Conservation (phyloP, 2,113 vertebrate species). For the Saccopteryx bilineata region DNA sequence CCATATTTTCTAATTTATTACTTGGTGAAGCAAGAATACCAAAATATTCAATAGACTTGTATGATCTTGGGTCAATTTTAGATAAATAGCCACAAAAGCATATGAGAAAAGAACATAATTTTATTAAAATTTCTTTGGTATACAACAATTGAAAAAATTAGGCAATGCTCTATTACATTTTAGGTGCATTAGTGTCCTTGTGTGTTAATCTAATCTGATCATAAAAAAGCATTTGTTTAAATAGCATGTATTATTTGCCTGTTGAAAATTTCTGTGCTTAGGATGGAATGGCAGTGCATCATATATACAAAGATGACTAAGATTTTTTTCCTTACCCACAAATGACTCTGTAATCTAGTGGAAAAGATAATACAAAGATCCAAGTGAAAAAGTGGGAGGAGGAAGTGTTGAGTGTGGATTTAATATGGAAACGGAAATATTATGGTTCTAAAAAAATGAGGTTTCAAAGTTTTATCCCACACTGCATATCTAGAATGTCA, state of each 20-base stretch:
- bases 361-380: neutral
- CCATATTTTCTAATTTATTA: neutral
- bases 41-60: neutral
- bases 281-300: neutral
- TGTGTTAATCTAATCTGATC: neutral
- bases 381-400: neutral
- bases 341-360: neutral
- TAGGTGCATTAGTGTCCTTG: neutral
- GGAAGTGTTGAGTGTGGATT: neutral
- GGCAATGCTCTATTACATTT: neutral
- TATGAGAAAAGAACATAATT: neutral
- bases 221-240: neutral
- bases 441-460: slow-evolving; percentile 15
- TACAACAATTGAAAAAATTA: neutral
- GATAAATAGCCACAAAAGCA: neutral
- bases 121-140: slow-evolving; percentile 6
- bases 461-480: slow-evolving; percentile 14
- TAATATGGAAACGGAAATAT: slow-evolving; percentile 17
- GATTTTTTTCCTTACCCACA: neutral
- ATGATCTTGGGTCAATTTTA: neutral
- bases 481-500: neutral
- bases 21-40: neutral
- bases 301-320: neutral
- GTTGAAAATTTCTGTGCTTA: neutral
- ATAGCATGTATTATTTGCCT: neutral